phyloP scores from a whole-genome alignment of 1,140 invertebrate genomes.

The Procambarus clarkii region DNA sequence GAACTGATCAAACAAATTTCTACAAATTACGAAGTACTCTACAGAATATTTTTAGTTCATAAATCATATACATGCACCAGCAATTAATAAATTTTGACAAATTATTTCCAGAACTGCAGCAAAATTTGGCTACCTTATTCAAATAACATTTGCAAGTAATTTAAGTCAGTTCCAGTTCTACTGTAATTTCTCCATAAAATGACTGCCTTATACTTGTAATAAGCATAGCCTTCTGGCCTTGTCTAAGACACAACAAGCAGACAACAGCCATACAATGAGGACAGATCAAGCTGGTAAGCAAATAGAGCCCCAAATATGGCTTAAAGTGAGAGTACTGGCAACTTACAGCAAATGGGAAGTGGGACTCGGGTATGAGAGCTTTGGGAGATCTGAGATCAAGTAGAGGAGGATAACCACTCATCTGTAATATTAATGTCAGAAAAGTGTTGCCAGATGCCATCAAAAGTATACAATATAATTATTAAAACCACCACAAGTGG shows the following conservation, averaged over 20 bases:
- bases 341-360: conserved; percentile 61
- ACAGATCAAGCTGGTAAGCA: conserved; percentile 48
- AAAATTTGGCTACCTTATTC: conserved; percentile 5
- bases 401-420: conserved; percentile 51
- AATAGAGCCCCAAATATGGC: conserved; percentile 32
- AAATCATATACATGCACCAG: background rate
- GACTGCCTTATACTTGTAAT: background rate
- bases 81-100: background rate
- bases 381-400: conserved; percentile 50
- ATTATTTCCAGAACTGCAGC: background rate
- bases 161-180: background rate
- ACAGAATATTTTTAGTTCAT: background rate
- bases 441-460: no score
- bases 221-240: conserved; percentile 35
- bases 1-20: background rate
- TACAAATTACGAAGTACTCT: background rate
- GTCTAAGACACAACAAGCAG: conserved; percentile 39
- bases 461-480: no score
- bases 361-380: conserved; percentile 53
- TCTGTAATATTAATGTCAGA: conserved; percentile 37
- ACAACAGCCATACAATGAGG: conserved; percentile 40
- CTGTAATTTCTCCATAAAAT: background rate
- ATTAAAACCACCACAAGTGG: no score
- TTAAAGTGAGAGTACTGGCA: conserved; percentile 18
- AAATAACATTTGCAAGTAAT: background rate